phyloP scores from a whole-genome alignment of 2,888 invertebrate genomes.

The Tolmerus cingulatus region DNA sequence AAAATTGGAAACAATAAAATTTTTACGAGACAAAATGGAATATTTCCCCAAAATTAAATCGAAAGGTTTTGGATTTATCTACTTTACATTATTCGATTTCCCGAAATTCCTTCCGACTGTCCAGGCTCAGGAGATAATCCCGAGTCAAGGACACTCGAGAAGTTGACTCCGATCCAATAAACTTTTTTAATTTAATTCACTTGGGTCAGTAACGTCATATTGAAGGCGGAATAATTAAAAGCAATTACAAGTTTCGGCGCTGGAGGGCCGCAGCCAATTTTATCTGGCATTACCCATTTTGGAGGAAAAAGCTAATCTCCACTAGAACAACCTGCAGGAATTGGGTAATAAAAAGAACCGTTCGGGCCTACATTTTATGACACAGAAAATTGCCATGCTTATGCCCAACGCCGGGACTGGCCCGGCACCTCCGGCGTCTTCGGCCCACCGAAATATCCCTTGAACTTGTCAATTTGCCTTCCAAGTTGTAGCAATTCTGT shows the following conservation, averaged over 20 bases:
- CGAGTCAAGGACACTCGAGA: neutral
- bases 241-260: slow-evolving; percentile 12
- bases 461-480: slow-evolving; percentile 49
- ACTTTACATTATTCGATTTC: neutral
- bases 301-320: slow-evolving; percentile 26
- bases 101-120: neutral
- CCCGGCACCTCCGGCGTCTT: neutral
- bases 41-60: neutral
- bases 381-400: slow-evolving; percentile 40
- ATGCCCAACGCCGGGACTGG: neutral
- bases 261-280: neutral
- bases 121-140: neutral
- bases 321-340: slow-evolving; percentile 33
- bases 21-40: neutral
- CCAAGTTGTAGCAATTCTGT: slow-evolving; percentile 47
- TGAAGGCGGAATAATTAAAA: slow-evolving; percentile 32
- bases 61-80: neutral
- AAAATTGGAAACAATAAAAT: neutral
- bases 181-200: slow-evolving; percentile 1
- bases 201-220: slow-evolving; percentile 23
- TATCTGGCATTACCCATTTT: slow-evolving; percentile 9
- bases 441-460: slow-evolving; percentile 22
- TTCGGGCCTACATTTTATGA: slow-evolving; percentile 37
- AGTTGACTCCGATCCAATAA: neutral
- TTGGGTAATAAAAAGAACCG: slow-evolving; percentile 36